Percentiles rank a stretch among this genome's conserved stretches.
These are phyloP conservation scores for Ivindomyrus marchei DNA, from an alignment of 2,113 vertebrate genomes.

Conservation along the genomic window DNA sequence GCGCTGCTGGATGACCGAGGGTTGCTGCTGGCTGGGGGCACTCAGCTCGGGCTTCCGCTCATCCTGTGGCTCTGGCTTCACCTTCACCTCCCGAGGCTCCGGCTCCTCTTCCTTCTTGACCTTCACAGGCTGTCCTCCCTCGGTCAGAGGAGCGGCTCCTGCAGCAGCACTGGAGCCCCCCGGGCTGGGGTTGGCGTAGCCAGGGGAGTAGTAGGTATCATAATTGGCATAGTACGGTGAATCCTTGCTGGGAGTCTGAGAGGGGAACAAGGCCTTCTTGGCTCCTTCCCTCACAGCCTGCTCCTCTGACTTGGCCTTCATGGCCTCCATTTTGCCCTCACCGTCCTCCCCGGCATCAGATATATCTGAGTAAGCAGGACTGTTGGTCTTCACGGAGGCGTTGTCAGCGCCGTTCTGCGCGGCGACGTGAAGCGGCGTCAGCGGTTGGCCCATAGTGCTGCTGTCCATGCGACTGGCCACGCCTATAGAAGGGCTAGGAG, in stretches of 20 bases:
- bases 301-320: constrained; percentile 80
- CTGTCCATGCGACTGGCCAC: constrained; percentile 81
- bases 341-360: constrained; percentile 94
- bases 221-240: constrained; percentile 85
- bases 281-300: constrained; percentile 82
- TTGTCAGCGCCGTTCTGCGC: constrained; percentile 93
- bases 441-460: constrained; percentile 70
- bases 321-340: constrained; percentile 78
- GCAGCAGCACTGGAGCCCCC: constrained; percentile 62
- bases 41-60: constrained; percentile 78
- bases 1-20: constrained; percentile 92
- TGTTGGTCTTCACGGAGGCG: constrained; percentile 89
- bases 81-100: constrained; percentile 73
- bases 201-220: constrained; percentile 89
- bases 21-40: constrained; percentile 58
- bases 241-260: constrained; percentile 80
- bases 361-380: constrained; percentile 95
- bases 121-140: constrained; percentile 69
- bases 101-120: constrained; percentile 80
- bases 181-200: constrained; percentile 82
- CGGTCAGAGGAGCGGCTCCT: constrained; percentile 48
- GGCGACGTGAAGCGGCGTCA: constrained; percentile 77
- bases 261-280: constrained; percentile 87
- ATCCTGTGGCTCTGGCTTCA: constrained; percentile 78
- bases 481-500: constrained; percentile 91